These are phyloP conservation scores for Catocala nupta DNA, from an alignment of 2,888 invertebrate genomes.

Conservation along the genomic window DNA sequence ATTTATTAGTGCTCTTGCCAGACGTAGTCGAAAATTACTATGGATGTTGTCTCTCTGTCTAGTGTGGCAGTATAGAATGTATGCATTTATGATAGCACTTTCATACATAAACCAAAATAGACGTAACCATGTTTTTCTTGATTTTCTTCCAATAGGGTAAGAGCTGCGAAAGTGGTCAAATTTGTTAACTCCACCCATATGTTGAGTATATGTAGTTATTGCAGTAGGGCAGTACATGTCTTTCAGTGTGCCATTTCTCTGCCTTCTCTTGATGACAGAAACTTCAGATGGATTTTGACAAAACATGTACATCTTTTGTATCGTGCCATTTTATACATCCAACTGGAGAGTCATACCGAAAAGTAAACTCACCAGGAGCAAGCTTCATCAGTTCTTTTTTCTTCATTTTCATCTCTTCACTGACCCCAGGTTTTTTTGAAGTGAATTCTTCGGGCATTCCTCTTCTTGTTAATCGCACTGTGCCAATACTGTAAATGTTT, in stretches of 20 bases:
- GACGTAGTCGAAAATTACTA: too few species aligned
- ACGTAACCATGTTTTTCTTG: conserved; percentile 48
- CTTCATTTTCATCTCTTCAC: too few species aligned
- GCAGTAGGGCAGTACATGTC: conserved; percentile 1
- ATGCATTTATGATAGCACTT: too few species aligned
- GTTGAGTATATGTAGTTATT: conserved; percentile 11
- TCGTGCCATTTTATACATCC: conserved; percentile 27
- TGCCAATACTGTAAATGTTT: too few species aligned
- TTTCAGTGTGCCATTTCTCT: not conserved
- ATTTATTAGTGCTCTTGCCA: conserved; percentile 15
- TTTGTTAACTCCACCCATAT: conserved; percentile 36
- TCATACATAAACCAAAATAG: conserved; percentile 16
- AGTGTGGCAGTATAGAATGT: too few species aligned
- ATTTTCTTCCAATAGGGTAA: conserved; percentile 33
- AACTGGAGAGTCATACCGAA: too few species aligned
- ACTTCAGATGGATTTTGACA: conserved; percentile 22
- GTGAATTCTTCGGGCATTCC: not conserved
- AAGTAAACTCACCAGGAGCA: too few species aligned
- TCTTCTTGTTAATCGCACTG: too few species aligned
- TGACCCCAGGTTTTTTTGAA: not conserved
- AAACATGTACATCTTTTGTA: conserved; percentile 33
- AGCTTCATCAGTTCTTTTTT: too few species aligned
- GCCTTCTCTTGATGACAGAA: conserved; percentile 12
- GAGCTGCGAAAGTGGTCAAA: too few species aligned
- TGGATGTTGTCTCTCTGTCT: too few species aligned